Evolutionary conservation across 2,113 vertebrate genomes (phyloP).

Genomic region (Sylvietta virens): DNA sequence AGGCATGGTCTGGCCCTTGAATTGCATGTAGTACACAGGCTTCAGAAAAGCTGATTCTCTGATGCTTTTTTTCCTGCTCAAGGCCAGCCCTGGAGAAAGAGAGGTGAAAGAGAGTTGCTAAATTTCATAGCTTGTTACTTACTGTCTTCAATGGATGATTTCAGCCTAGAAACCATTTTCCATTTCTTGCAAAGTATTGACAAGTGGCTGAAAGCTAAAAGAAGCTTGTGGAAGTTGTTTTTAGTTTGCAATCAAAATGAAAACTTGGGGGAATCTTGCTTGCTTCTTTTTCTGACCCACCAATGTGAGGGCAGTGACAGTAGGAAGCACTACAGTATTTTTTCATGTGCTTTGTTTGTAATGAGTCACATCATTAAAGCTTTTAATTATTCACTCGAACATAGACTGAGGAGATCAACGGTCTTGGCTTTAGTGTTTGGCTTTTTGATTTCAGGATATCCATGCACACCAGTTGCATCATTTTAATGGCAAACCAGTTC

Average conservation of each 20-base stretch:
- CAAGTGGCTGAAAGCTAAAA: background rate
- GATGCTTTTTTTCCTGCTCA: background rate
- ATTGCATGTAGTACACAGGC: background rate
- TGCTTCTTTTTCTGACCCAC: background rate
- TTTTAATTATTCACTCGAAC: background rate
- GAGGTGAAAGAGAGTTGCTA: background rate
- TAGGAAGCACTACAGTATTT: background rate
- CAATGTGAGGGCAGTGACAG: background rate
- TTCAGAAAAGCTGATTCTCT: background rate
- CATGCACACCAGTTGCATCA: background rate
- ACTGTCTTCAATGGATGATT: background rate
- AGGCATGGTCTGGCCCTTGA: background rate
- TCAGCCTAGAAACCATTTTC: background rate
- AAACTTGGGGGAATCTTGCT: background rate
- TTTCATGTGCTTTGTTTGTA: background rate
- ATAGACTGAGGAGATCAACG: background rate
- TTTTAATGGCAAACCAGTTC: background rate
- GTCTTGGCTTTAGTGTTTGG: background rate
- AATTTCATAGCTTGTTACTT: background rate
- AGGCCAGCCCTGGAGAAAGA: background rate
- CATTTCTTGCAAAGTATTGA: conserved; percentile 1
- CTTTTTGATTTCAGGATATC: background rate
- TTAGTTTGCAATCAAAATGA: background rate
- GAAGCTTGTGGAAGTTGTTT: background rate
- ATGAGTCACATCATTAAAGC: background rate